Percentiles rank a stretch among this genome's conserved stretches.
These are phyloP conservation scores for Oryzias javanicus DNA, from an alignment of 2,113 vertebrate genomes.

Conservation along the genomic window DNA sequence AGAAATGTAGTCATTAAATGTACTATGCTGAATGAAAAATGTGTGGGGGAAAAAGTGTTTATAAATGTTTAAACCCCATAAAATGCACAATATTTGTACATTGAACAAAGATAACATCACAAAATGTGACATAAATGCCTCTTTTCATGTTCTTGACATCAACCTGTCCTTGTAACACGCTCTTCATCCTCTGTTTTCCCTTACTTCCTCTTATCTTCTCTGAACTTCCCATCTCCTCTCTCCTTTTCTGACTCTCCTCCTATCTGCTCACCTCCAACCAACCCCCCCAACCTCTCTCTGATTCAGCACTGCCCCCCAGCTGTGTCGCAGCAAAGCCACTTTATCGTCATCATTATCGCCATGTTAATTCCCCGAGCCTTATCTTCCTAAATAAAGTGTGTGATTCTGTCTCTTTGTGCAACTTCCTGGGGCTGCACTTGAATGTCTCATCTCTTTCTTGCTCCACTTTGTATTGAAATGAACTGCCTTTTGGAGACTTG, in stretches of 20 bases:
- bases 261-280: conserved; percentile 34
- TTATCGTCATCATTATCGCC: conserved; percentile 56
- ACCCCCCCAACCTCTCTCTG: conserved; percentile 17
- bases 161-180: too few relatives aligned
- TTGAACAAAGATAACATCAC: too few relatives aligned
- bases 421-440: conserved; percentile 67
- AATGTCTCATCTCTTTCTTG: conserved; percentile 45
- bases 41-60: too few relatives aligned
- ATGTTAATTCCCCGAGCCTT: conserved; percentile 60
- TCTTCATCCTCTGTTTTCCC: neutral
- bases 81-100: too few relatives aligned
- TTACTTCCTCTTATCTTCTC: conserved; percentile 12
- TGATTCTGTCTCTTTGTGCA: conserved; percentile 65
- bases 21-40: too few relatives aligned
- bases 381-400: conserved; percentile 71
- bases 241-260: conserved; percentile 1
- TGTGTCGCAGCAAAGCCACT: conserved; percentile 29
- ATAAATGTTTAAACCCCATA: too few relatives aligned
- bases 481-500: conserved; percentile 36
- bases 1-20: too few relatives aligned
- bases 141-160: neutral
- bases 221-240: conserved; percentile 14
- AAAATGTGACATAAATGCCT: neutral
- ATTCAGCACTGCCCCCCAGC: conserved; percentile 54
- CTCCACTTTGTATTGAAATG: conserved; percentile 44